phyloP scores from a whole-genome alignment of 2,797 vertebrate species.

The Cephalopachus bancanus region DNA sequence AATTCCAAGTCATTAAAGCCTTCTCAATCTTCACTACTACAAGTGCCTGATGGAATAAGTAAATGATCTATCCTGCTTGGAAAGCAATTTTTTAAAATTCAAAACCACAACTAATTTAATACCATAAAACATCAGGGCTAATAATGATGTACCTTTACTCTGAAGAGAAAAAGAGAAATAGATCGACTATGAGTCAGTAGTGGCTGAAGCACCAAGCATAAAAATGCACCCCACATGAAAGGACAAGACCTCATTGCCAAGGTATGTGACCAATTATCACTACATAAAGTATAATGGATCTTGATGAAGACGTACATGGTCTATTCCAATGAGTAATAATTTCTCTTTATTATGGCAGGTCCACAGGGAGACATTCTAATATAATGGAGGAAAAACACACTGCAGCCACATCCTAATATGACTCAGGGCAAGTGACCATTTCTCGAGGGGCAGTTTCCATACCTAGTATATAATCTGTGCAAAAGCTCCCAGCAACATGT shows the following conservation, averaged over 20 bases:
- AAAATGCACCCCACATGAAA: not conserved
- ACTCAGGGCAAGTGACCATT: not conserved
- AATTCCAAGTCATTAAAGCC: slow-evolving; percentile 79
- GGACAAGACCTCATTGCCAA: not conserved
- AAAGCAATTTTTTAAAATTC: slow-evolving; percentile 62
- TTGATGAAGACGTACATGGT: not conserved
- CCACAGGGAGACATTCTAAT: not conserved
- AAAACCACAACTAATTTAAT: slow-evolving; percentile 66
- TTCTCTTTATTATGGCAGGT: not conserved
- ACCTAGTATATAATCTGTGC: not conserved
- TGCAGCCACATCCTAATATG: not conserved
- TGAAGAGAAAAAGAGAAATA: slow-evolving; percentile 59
- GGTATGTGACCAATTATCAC: not conserved
- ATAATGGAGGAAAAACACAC: not conserved
- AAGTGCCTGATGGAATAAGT: slow-evolving; percentile 78
- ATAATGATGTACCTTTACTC: slow-evolving; percentile 41
- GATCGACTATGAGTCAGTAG: slow-evolving; percentile 30
- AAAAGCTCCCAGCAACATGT: not conserved
- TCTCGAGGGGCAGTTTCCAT: not conserved
- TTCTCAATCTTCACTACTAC: slow-evolving; percentile 72
- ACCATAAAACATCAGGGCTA: slow-evolving; percentile 47
- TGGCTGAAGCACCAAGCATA: not conserved
- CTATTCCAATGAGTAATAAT: not conserved
- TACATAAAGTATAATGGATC: not conserved
- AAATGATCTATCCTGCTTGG: slow-evolving; percentile 61